phyloP scores from a whole-genome alignment of 1,140 invertebrate species.

The Holotrichia oblita region DNA sequence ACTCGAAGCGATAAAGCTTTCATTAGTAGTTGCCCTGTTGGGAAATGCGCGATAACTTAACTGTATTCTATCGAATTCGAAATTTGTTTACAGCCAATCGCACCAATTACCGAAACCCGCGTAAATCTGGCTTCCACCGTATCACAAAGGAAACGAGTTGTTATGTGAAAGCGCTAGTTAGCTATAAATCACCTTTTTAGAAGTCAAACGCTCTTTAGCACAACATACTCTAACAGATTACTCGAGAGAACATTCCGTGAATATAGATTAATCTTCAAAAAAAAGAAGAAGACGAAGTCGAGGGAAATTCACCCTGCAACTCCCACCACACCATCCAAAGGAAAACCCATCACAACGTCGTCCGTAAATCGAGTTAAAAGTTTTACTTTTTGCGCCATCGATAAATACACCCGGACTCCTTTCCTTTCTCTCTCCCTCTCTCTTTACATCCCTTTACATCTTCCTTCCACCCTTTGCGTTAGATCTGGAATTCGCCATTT shows the following conservation, averaged over 20 bases:
- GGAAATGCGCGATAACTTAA: too few species aligned
- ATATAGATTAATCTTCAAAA: not conserved
- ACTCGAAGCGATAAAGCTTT: too few species aligned
- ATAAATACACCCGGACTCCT: not conserved
- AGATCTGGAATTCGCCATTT: too few species aligned
- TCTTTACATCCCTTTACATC: not conserved
- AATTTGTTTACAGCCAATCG: too few species aligned
- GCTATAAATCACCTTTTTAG: constrained; percentile 1
- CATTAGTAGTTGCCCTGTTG: too few species aligned
- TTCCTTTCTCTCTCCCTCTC: not conserved
- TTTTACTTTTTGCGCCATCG: constrained; percentile 7
- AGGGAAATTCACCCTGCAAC: not conserved
- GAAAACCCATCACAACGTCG: not conserved
- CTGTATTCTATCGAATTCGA: too few species aligned
- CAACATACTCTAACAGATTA: not conserved
- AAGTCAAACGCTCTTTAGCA: not conserved
- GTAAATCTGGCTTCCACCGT: not conserved
- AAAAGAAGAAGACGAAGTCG: not conserved
- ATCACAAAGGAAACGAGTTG: not conserved
- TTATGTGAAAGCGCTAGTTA: not conserved
- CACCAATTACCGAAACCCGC: not conserved
- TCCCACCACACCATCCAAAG: not conserved
- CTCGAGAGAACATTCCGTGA: not conserved
- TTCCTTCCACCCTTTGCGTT: not conserved
- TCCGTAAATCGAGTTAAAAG: constrained; percentile 4